Evolutionary conservation across 2,113 vertebrate genomes (phyloP), one percentile per base, ranked within the genome.

Genomic region (Platichthys flesus): DNA sequence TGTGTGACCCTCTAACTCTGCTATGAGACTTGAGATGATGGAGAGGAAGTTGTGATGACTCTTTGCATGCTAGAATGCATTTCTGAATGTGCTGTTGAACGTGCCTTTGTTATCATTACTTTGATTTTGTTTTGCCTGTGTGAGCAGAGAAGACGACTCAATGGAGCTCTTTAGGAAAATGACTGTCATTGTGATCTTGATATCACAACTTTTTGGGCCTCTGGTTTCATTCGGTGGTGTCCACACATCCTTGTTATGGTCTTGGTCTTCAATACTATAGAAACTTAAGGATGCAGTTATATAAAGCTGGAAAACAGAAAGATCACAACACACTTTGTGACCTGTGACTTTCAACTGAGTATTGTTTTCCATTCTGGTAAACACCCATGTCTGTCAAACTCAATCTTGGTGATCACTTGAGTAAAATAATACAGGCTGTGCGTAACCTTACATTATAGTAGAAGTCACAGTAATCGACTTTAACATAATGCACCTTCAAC

Each of bases 1-100:
- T 72, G 70, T 58, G 56, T 67, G 67, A 84, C 49, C 56, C 55
- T 59, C 52, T 55, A 56, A 60, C 45, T 58, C 70, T 60, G 70
- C 66, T 52, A 40, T 75, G 65, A 47, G 47, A 82, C 69, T 67
- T 84, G 69, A 64, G 52, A 68, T 76, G 52, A 75, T 71, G 23
- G 40, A 28, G 26, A 37, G 71, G 67, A 76, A 74, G 62, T 52
- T 23, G 73, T 58, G 18, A 63, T 76, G 63, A 67, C 62, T 85
- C 65, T 74, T 67, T 49, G 90, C 91, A 90, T 91, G 90, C 61
- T 51, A 15, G 70, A 7, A n/a, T 70, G 78, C 79, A 79, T 79
- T 60, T 66, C 55, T 79, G 70, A 66, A 68, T 67, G 77, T 60
- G 23, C 15, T 57, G 1, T 6, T 72, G 45, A 67, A 85, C 66